A percentile compares a stretch with the other conserved stretches of the same genome.
phyloP scores from a whole-genome alignment of 2,888 invertebrate genomes.

The Caenorhabditis becei region DNA sequence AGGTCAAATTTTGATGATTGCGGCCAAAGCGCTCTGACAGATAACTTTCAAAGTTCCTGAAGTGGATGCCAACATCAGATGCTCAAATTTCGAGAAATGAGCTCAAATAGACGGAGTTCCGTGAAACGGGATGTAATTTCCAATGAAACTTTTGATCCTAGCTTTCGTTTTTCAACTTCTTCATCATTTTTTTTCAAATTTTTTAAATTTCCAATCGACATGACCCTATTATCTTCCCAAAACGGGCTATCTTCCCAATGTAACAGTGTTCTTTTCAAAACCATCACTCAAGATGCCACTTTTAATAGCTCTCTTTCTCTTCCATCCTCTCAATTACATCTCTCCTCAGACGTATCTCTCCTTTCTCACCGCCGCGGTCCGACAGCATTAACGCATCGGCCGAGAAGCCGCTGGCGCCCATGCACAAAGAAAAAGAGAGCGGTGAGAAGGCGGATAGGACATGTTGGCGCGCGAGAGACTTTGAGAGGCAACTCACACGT shows the following conservation, averaged over 20 bases:
- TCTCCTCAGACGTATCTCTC: not conserved
- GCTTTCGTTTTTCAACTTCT: no score
- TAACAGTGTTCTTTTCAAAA: not conserved
- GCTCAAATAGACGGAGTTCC: no score
- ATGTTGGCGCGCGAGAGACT: not conserved
- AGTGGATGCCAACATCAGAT: no score
- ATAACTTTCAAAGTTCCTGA: no score
- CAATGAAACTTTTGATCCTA: no score
- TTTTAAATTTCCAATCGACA: no score
- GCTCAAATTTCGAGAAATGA: no score
- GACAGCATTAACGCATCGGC: not conserved
- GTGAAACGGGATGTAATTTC: no score
- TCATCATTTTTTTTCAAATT: not conserved
- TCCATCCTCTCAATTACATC: not conserved
- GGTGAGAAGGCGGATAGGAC: not conserved
- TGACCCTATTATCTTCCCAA: not conserved
- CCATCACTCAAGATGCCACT: not conserved
- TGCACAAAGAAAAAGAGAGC: not conserved
- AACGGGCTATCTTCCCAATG: not conserved
- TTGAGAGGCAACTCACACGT: not conserved
- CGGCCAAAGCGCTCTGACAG: no score
- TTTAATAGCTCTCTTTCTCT: not conserved
- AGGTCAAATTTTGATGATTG: no score
- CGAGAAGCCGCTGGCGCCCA: conserved; percentile 1
- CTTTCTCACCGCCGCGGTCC: not conserved